Conservation (phyloP, 2,797 vertebrate species). For the Lacerta viridis region DNA sequence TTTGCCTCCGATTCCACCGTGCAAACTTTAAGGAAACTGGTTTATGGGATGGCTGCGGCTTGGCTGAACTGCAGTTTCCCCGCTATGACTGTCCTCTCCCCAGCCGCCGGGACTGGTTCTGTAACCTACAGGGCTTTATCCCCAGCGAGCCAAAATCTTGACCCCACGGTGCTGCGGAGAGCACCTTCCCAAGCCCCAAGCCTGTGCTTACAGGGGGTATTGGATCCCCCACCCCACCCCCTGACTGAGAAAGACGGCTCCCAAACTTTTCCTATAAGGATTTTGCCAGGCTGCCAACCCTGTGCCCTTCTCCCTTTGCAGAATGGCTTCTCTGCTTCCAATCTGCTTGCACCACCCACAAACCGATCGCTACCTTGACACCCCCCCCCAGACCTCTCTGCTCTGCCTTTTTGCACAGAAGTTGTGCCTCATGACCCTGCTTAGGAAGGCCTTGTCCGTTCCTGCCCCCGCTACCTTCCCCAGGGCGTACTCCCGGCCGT, state of each 20-base stretch:
- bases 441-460: background rate
- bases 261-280: background rate
- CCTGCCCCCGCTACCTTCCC: background rate
- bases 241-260: background rate
- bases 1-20: background rate
- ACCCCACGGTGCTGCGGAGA: background rate
- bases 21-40: background rate
- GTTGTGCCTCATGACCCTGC: rapidly evolving
- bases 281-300: background rate
- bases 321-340: background rate
- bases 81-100: rapidly evolving
- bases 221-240: background rate
- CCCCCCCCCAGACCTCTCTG: too few relatives aligned
- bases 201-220: background rate
- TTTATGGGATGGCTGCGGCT: background rate
- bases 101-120: background rate
- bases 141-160: background rate
- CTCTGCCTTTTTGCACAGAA: background rate
- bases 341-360: too few relatives aligned
- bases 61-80: background rate
- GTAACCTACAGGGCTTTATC: background rate
- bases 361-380: too few relatives aligned
- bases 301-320: background rate
- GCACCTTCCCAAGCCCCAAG: rapidly evolving
- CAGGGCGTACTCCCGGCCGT: rapidly evolving